phyloP scores from a whole-genome alignment of 2,113 vertebrate genomes.

The Rhinopomastus cyanomelas region DNA sequence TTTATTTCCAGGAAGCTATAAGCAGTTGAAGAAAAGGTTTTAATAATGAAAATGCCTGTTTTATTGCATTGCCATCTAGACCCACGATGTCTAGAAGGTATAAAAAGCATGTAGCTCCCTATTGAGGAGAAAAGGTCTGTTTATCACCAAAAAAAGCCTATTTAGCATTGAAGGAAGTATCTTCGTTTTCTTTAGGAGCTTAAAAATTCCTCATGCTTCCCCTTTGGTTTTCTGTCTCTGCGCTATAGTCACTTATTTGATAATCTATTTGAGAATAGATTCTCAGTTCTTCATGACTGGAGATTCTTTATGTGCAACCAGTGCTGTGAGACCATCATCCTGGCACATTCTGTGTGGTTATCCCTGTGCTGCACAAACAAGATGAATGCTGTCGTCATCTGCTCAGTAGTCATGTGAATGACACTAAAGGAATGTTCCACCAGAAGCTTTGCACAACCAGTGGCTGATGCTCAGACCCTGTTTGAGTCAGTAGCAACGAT shows the following conservation, averaged over 20 bases:
- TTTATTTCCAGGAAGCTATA: constrained; percentile 14
- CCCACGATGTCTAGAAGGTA: not conserved
- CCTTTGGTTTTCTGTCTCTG: not conserved
- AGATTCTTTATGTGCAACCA: not conserved
- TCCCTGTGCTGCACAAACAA: not conserved
- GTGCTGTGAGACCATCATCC: not conserved
- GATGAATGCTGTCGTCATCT: not conserved
- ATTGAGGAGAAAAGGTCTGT: not conserved
- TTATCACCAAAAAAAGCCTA: not conserved
- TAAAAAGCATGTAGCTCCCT: not conserved
- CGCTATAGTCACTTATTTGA: not conserved
- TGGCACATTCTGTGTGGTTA: not conserved
- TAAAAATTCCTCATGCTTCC: not conserved
- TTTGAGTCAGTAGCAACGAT: not conserved
- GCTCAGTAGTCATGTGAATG: not conserved
- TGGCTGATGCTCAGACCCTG: not conserved
- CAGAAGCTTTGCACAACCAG: not conserved
- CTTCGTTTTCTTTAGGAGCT: not conserved
- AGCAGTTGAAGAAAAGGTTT: constrained; percentile 1
- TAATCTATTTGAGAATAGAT: not conserved
- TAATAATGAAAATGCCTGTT: constrained; percentile 14
- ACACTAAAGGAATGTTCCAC: not conserved
- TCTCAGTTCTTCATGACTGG: not conserved
- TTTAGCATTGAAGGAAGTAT: not conserved
- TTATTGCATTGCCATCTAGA: constrained; percentile 12